Evolutionary conservation across 1,140 invertebrate species (phyloP).

Genomic region (Drosophila repletoides): DNA sequence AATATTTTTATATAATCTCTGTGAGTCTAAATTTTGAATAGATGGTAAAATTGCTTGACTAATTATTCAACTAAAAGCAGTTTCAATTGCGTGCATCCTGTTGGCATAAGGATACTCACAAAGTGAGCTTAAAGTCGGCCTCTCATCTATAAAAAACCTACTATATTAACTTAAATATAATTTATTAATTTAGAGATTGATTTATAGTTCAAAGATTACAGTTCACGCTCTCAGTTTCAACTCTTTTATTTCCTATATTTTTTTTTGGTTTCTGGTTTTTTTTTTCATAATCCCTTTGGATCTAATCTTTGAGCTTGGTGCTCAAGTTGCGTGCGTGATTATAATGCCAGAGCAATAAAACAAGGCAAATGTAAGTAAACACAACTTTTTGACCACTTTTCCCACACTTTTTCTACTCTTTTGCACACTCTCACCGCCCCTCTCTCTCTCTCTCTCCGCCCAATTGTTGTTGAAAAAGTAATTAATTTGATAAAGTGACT

Average conservation of each 20-base stretch:
- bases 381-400: conserved; percentile 66
- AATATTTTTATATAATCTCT: too few species aligned
- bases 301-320: conserved; percentile 5
- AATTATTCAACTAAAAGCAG: too few species aligned
- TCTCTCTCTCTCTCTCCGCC: background rate
- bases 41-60: too few species aligned
- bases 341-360: conserved; percentile 63
- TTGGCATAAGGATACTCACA: too few species aligned
- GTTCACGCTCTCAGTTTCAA: background rate
- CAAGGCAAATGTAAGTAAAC: conserved; percentile 64
- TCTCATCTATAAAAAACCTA: too few species aligned
- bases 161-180: too few species aligned
- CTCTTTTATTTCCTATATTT: background rate
- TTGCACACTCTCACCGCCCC: conserved; percentile 6
- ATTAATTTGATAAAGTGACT: conserved; percentile 79
- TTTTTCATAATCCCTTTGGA: background rate
- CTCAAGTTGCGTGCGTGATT: conserved; percentile 37
- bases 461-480: conserved; percentile 73
- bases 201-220: background rate
- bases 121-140: too few species aligned
- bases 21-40: too few species aligned
- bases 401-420: too few species aligned
- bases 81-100: too few species aligned
- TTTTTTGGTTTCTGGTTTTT: background rate
- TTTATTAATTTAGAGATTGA: background rate